Evolutionary conservation across 1,140 invertebrate species (phyloP), one percentile per base, ranked within the genome.

Genomic region (Drosophila ogumai): DNA sequence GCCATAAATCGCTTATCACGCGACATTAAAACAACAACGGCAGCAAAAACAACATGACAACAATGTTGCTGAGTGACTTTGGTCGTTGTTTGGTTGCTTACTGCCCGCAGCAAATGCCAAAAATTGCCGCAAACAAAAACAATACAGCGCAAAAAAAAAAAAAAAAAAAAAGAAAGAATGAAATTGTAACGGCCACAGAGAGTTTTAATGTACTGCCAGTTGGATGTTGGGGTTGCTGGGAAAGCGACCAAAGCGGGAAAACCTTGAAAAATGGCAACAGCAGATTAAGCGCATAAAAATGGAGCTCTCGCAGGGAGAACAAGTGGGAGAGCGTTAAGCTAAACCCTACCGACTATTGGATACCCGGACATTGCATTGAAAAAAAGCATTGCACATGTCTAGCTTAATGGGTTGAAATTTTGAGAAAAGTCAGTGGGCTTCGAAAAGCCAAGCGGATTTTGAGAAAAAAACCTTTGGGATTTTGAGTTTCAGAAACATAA

Each of bases 1-100:
- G 81, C 81, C 84, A 88, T 88, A 88, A 88, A 88, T 88, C 84
- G 84, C 84, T 88, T 88, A 88, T 88, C 84, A 88, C 84, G 84
- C 84, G 85, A 88, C 84, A 88, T 90, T 90, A 90, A 88, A 88
- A 90, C 85, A 88, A 88, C 80, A 88, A 75, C 60, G 82, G 40
- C 47, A 61, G 31, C 71, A 75, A 69, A 49, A 79, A 54, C 73
- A 81, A 52, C 49, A 65, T 17, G 52, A 71, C 46, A 56, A 80
- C 81, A 80, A 75, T 79, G 76, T 81, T 75, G 47, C 63, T 41
- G 38, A 65, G 65, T 82, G 80, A 76, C 74, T 76, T 76, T 75
- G 58, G 80, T 69, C 66, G 59, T 61, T 71, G 71, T 75, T 79
- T 47, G 63, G 60, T 64, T 75, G 56, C 56, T 81, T 74, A 78